phyloP scores from a whole-genome alignment of 1,140 invertebrate species.

The Caerostris darwini region DNA sequence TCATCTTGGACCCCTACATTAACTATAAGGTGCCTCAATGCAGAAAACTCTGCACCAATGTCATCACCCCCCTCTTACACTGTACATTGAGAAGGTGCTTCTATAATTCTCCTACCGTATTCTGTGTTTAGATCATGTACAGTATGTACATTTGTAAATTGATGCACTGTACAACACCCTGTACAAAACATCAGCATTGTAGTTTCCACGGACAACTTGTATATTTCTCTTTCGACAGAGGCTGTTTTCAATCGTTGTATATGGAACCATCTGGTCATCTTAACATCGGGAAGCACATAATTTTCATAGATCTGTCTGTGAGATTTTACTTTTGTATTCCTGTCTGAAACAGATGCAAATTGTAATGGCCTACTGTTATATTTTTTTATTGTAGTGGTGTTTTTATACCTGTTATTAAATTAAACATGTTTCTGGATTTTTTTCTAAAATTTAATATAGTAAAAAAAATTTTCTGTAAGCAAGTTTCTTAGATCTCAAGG shows the following conservation, averaged over 20 bases:
- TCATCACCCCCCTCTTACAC: slow-evolving; percentile 70
- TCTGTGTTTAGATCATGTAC: slow-evolving; percentile 73
- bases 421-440: background rate
- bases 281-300: slow-evolving; percentile 55
- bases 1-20: slow-evolving; percentile 38
- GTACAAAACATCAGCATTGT: slow-evolving; percentile 75
- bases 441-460: too few relatives aligned
- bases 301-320: slow-evolving; percentile 62
- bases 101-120: slow-evolving; percentile 42
- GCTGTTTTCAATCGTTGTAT: slow-evolving; percentile 64
- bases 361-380: slow-evolving; percentile 19
- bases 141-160: slow-evolving; percentile 78
- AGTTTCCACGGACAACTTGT: slow-evolving; percentile 72
- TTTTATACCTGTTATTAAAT: background rate
- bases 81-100: slow-evolving; percentile 77
- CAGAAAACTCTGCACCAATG: slow-evolving; percentile 60
- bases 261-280: slow-evolving; percentile 72
- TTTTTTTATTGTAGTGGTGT: slow-evolving; percentile 50
- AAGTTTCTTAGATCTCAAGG: too few relatives aligned
- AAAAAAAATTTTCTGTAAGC: too few relatives aligned
- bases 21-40: slow-evolving; percentile 73
- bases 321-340: slow-evolving; percentile 56
- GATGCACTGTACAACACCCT: slow-evolving; percentile 72
- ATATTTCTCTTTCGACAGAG: slow-evolving; percentile 67
- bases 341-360: slow-evolving; percentile 38